Conservation (phyloP, 1,140 invertebrate genomes). For the Panagrolaimus sp. region DNA sequence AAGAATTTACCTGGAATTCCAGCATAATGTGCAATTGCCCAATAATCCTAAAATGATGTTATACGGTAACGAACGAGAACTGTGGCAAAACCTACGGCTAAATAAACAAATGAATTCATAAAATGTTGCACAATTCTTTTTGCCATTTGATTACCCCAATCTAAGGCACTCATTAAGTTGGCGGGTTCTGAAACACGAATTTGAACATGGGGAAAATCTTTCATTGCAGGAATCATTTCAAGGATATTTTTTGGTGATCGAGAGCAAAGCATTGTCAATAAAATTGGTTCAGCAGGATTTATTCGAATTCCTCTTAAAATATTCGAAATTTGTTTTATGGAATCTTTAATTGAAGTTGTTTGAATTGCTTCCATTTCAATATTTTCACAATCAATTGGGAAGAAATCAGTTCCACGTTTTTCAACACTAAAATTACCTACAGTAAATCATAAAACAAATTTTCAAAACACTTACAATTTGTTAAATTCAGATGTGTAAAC, state of each 20-base stretch:
- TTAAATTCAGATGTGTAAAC: conserved; percentile 75
- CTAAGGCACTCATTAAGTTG: conserved; percentile 73
- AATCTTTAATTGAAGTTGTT: conserved; percentile 69
- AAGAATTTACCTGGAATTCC: no score
- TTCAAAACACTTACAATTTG: conserved; percentile 67
- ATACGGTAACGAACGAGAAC: neutral
- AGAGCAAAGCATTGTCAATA: conserved; percentile 29
- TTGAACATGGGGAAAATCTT: conserved; percentile 79
- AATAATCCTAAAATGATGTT: conserved; percentile 38
- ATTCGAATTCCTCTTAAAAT: conserved; percentile 32
- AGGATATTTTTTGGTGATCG: conserved; percentile 51
- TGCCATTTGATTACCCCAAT: conserved; percentile 85
- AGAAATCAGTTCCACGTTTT: conserved; percentile 7
- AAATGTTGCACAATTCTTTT: conserved; percentile 80
- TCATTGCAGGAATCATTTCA: conserved; percentile 67
- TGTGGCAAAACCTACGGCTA: conserved; percentile 56
- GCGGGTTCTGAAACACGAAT: conserved; percentile 69
- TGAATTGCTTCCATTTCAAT: conserved; percentile 61
- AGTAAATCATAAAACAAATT: conserved; percentile 21
- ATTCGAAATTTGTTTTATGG: conserved; percentile 20
- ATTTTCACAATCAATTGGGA: conserved; percentile 13
- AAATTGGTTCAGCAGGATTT: conserved; percentile 25
- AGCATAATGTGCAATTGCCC: conserved; percentile 44
- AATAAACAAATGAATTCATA: conserved; percentile 65
- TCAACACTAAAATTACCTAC: conserved; percentile 31